phyloP scores from a whole-genome alignment of 2,113 vertebrate species.

The Cettia cetti region DNA sequence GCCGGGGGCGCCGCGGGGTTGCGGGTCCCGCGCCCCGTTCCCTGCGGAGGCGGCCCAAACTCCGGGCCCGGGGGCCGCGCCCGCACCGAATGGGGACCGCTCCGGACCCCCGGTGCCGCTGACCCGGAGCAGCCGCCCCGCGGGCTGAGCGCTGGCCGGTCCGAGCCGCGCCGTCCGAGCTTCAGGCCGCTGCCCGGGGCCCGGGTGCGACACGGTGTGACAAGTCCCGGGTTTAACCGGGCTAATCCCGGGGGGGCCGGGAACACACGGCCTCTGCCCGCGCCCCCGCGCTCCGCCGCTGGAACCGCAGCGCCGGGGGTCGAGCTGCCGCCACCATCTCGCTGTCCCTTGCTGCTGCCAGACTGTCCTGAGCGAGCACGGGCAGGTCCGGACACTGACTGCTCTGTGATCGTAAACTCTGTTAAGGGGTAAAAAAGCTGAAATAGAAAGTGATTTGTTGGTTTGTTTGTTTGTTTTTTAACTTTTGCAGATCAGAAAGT shows the following conservation, averaged over 20 bases:
- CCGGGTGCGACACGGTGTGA: background rate
- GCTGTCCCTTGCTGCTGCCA: rapidly evolving
- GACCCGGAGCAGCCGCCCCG: background rate
- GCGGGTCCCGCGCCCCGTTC: background rate
- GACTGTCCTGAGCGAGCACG: rapidly evolving
- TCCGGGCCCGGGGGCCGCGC: too few relatives aligned
- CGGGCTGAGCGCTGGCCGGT: background rate
- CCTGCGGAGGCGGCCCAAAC: background rate
- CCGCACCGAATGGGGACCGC: too few relatives aligned
- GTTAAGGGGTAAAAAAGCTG: background rate
- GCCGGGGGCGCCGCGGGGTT: too few relatives aligned
- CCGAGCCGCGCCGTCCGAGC: background rate
- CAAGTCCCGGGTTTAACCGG: background rate
- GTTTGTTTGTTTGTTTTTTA: background rate
- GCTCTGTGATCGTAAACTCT: background rate
- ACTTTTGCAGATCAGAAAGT: constrained; percentile 32
- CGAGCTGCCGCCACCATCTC: background rate
- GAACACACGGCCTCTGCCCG: rapidly evolving
- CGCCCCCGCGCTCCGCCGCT: background rate
- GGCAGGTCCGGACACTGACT: rapidly evolving
- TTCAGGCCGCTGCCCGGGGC: background rate
- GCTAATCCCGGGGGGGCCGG: background rate
- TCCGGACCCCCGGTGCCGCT: background rate
- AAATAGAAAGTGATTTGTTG: background rate
- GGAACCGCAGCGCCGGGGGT: background rate